phyloP scores from a whole-genome alignment of 2,113 vertebrate species.

The Phasianus colchicus region DNA sequence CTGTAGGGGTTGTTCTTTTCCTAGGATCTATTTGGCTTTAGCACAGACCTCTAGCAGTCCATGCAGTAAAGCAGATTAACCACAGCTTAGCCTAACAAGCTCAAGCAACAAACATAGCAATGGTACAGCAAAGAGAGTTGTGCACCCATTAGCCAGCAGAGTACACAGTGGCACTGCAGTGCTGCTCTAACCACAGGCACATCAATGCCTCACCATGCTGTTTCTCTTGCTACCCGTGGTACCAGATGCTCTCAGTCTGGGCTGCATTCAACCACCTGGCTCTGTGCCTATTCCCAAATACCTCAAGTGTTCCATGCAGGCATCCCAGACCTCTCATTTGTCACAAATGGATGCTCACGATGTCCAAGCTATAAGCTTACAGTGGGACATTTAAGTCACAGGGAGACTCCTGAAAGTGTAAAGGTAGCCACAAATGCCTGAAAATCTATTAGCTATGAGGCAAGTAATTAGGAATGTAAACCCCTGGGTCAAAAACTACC shows the following conservation, averaged over 20 bases:
- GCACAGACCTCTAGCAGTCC: background rate
- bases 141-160: background rate
- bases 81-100: background rate
- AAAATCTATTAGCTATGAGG: background rate
- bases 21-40: background rate
- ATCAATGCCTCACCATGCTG: background rate
- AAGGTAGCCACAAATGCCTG: background rate
- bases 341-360: background rate
- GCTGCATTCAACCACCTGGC: background rate
- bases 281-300: background rate
- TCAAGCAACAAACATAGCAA: background rate
- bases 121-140: background rate
- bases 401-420: background rate
- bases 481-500: background rate
- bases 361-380: background rate
- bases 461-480: background rate
- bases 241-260: background rate
- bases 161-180: background rate
- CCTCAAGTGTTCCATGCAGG: background rate
- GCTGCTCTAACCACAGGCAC: background rate
- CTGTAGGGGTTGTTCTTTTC: background rate
- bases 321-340: background rate
- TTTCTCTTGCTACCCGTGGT: background rate
- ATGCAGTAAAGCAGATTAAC: background rate
- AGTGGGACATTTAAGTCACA: background rate